These are phyloP conservation scores for Eilema griseolum DNA, from an alignment of 2,888 invertebrate genomes.

Conservation along the genomic window DNA sequence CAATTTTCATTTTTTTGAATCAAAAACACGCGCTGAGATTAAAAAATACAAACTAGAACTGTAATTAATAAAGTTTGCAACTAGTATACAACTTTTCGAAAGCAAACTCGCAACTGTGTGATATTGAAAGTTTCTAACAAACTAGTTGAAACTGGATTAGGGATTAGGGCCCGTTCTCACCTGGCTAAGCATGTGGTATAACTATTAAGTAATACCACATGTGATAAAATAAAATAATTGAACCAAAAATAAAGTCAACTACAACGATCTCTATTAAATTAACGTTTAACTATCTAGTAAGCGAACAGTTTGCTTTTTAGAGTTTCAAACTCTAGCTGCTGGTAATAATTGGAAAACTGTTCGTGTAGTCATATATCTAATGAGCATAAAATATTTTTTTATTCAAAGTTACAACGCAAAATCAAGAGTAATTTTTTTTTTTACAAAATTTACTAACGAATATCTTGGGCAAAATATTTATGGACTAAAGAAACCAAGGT, in stretches of 20 bases:
- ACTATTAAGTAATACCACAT: too few species aligned
- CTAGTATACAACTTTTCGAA: neutral
- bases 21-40: neutral
- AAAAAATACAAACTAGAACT: neutral
- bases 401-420: too few species aligned
- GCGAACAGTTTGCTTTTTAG: neutral
- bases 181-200: neutral
- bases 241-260: neutral
- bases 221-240: neutral
- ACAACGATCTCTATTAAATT: neutral
- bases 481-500: too few species aligned
- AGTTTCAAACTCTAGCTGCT: neutral
- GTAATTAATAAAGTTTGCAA: constrained; percentile 12
- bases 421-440: too few species aligned
- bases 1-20: constrained; percentile 6
- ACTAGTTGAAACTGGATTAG: neutral
- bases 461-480: too few species aligned
- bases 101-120: neutral
- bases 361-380: neutral
- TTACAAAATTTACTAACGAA: too few species aligned
- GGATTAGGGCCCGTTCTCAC: neutral
- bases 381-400: neutral
- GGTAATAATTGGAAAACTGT: neutral
- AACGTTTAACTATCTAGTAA: neutral
- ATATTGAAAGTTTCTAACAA: neutral